These are phyloP conservation scores for Anhinga anhinga DNA, from an alignment of 2,113 vertebrate species.

Conservation along the genomic window DNA sequence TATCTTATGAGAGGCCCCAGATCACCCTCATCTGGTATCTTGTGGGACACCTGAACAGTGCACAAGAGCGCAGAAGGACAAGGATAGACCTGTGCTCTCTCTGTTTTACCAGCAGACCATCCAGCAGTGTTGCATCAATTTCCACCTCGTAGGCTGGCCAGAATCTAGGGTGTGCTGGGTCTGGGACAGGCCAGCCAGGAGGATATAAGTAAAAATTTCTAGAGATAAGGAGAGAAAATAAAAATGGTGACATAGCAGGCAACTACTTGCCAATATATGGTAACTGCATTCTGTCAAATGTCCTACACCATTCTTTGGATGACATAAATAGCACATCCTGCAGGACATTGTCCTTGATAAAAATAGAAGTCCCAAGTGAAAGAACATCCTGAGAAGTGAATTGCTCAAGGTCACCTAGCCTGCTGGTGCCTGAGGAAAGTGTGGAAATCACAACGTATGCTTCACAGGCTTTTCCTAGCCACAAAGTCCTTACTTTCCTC, in stretches of 20 bases:
- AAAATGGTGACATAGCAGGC: neutral
- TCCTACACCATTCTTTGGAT: neutral
- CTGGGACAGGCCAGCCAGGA: neutral
- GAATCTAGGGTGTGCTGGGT: neutral
- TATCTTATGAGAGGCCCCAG: too few relatives aligned
- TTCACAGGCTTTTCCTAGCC: neutral
- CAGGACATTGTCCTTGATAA: neutral
- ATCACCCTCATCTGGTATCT: neutral
- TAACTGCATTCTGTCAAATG: neutral
- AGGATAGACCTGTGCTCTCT: neutral
- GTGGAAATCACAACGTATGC: neutral
- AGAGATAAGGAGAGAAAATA: neutral
- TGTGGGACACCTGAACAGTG: neutral
- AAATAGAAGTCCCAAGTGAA: neutral
- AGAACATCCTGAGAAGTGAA: neutral
- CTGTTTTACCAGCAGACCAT: neutral
- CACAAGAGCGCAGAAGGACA: fast-evolving
- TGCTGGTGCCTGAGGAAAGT: neutral
- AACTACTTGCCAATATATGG: neutral
- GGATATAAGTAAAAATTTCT: neutral
- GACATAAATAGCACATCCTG: neutral
- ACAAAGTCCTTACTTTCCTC: neutral
- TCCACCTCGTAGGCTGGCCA: neutral
- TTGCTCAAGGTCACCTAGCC: neutral
- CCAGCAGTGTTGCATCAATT: neutral